phyloP scores from a whole-genome alignment of 2,113 vertebrate species.

The Sminthopsis crassicaudata region DNA sequence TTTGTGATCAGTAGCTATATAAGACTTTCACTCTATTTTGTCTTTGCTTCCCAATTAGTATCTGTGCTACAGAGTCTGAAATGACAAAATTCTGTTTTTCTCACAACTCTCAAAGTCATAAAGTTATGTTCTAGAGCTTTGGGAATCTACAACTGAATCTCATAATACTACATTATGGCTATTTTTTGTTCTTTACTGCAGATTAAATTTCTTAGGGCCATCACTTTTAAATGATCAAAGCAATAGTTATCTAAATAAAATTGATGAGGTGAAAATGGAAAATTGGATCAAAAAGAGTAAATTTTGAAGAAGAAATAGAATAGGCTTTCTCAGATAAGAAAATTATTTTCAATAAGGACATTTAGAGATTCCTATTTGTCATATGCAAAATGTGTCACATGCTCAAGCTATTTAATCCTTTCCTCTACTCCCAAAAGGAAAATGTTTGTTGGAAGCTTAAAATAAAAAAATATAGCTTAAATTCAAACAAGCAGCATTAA shows the following conservation, averaged over 20 bases:
- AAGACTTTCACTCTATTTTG: slow-evolving; percentile 3
- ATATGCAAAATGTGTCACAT: slow-evolving; percentile 3
- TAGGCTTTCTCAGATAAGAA: not conserved
- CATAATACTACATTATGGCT: slow-evolving; percentile 47
- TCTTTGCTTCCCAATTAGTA: slow-evolving; percentile 33
- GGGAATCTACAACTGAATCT: slow-evolving; percentile 44
- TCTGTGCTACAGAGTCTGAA: slow-evolving; percentile 8
- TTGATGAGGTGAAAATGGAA: slow-evolving; percentile 4
- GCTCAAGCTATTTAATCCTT: not conserved
- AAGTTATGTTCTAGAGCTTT: slow-evolving; percentile 30
- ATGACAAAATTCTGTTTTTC: not conserved
- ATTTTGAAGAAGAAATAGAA: slow-evolving; percentile 6
- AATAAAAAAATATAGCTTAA: slow-evolving; percentile 44
- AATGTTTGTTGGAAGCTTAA: slow-evolving; percentile 38
- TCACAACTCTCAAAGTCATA: slow-evolving; percentile 8
- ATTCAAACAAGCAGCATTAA: slow-evolving; percentile 27
- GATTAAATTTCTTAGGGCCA: slow-evolving; percentile 28
- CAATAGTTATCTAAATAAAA: slow-evolving; percentile 42
- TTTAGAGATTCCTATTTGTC: not conserved
- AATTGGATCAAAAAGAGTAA: not conserved
- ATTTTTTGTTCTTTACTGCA: slow-evolving; percentile 57
- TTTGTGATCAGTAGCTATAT: not conserved
- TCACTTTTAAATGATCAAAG: slow-evolving; percentile 14
- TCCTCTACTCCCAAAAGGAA: not conserved
- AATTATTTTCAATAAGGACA: not conserved